Percentiles rank a stretch among this genome's conserved stretches.
phyloP scores from a whole-genome alignment of 2,113 vertebrate species.

The Psilopsiagon aymara region DNA sequence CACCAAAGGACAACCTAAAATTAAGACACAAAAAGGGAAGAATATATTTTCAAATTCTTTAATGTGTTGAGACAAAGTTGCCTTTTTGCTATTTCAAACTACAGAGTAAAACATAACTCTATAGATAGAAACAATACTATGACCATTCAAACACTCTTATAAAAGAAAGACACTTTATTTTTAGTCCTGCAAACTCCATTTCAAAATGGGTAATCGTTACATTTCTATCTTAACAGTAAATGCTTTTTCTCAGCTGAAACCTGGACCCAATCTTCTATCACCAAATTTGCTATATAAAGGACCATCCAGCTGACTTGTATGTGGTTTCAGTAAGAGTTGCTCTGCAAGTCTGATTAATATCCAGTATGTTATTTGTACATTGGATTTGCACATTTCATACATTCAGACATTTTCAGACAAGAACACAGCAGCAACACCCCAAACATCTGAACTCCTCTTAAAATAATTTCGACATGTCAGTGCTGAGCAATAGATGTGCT shows the following conservation, averaged over 20 bases:
- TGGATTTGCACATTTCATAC: background rate
- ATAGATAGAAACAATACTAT: background rate
- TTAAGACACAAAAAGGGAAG: background rate
- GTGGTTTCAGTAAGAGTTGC: background rate
- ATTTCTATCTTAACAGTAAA: background rate
- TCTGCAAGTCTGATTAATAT: background rate
- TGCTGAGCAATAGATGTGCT: slow-evolving; percentile 3
- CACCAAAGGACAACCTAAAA: background rate
- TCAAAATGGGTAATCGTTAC: background rate
- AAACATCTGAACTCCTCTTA: slow-evolving; percentile 12
- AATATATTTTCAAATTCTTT: background rate
- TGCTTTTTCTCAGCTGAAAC: background rate
- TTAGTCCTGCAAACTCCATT: background rate
- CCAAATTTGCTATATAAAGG: background rate
- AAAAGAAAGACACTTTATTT: background rate
- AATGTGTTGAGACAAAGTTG: background rate
- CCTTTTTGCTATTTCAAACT: background rate
- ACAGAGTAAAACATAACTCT: background rate
- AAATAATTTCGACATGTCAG: background rate
- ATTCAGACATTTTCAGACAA: background rate
- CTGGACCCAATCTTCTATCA: background rate
- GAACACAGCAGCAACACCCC: background rate
- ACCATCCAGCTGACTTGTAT: background rate
- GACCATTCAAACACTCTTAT: background rate
- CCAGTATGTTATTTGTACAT: background rate